phyloP scores from a whole-genome alignment of 2,888 invertebrate species.

The Cheilosia scutellata region DNA sequence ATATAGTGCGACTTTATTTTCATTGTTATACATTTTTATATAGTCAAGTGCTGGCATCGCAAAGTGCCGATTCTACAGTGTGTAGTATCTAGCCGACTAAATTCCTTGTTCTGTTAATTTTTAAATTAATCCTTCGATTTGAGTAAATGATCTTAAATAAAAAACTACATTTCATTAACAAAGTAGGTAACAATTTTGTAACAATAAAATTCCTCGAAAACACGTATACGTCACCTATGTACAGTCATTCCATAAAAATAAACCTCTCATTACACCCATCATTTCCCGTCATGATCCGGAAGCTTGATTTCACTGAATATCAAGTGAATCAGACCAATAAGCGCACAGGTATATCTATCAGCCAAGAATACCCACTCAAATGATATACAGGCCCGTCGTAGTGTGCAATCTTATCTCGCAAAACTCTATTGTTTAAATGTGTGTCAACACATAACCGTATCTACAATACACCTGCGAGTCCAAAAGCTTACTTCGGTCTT shows the following conservation, averaged over 20 bases:
- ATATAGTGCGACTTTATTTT: no score
- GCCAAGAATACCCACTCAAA: not conserved
- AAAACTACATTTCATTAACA: not conserved
- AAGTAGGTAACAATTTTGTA: constrained; percentile 4
- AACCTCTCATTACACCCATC: not conserved
- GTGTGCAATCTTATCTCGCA: constrained; percentile 33
- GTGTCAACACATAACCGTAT: constrained; percentile 23
- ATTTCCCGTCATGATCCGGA: constrained; percentile 26
- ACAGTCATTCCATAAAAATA: constrained; percentile 38
- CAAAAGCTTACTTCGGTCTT: constrained; percentile 53
- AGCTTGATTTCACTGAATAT: constrained; percentile 49
- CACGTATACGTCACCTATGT: not conserved
- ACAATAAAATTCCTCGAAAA: not conserved
- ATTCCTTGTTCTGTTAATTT: no score
- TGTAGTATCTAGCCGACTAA: no score
- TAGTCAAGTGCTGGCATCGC: no score
- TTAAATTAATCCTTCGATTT: no score
- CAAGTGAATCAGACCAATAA: constrained; percentile 59
- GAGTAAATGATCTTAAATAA: no score
- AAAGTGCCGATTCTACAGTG: no score
- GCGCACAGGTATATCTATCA: constrained; percentile 11
- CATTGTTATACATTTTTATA: no score
- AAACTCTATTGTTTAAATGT: constrained; percentile 26
- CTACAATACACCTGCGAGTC: constrained; percentile 33
- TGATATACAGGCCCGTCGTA: not conserved